Base-by-base conservation (phyloP, 2,797 vertebrate species). In the Danionella dracula region DNA sequence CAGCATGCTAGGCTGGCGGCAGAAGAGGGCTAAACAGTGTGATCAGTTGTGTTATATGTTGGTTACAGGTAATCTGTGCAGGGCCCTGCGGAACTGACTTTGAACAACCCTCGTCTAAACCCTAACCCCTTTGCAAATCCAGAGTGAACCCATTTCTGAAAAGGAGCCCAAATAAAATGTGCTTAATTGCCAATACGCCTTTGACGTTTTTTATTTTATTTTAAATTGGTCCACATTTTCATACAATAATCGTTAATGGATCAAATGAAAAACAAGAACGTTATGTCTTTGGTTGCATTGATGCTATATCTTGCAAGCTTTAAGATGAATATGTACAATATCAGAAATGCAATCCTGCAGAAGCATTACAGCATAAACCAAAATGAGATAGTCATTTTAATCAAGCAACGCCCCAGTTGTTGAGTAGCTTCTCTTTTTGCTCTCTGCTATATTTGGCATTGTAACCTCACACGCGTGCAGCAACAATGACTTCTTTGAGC, bases 201-300 rank as follows among this genome's bases (percentile, higher is more conserved):
- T n/a, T n/a, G n/a, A n/a, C n/a, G n/a, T n/a, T n/a, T n/a, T n/a
- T n/a, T n/a, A n/a, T 27, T 27, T 27, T 27, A 27, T 27, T 23
- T 40, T 46, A 17, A 50, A 42, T 6, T 13, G 29, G 50, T 58
- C 48, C 32, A 27, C 42, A 51, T 50, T 32, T 67, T 12, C 64
- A 60, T n/a, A 58, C 46, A 41, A 55, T 56, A 51, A 31, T 63
- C 34, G 5, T 31, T 23, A 58, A 62, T 19, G 58, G 48, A 37
- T 55, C 15, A 51, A 21, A 29, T 56, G 19, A 56, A 31, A 73
- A 70, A 68, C 51, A 31, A 75, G 19, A 46, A 64, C 21, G 29
- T 32, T 4, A 54, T 48, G 21, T 79, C 71, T 82, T 82, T 80
- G 74, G 78, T 81, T 77, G 63, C 72, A 75, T 44, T 32, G 32